Evolutionary conservation across 2,113 vertebrate species (phyloP), one percentile per base, ranked within the genome.

Genomic region (Chamaetylas fuelleborni): DNA sequence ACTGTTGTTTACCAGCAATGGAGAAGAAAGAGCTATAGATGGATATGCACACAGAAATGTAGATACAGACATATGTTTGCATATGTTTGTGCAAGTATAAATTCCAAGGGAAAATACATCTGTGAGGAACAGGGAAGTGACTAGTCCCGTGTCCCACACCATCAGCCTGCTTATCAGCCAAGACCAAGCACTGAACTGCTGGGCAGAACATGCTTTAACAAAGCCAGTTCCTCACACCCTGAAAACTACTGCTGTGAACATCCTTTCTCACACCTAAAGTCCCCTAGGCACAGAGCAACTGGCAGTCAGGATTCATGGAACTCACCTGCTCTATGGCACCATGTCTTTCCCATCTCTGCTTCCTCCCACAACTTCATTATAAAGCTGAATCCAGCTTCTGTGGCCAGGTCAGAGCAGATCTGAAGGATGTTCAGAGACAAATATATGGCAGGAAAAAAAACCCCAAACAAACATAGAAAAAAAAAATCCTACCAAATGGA

Each of bases 171-270:
- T 83, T 83, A 57, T 14, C 29, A 66, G 0, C 23, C 12, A 70
- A 61, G 60, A 53, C 19, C 47, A 78, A 74, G 25, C 19, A 74
- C 43, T 20, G 38, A 33, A 66, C 43, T 60, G 11, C 51, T 2
- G 1, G 61, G 20, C 16, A 81, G 56, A 64, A 25, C 9, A 19
- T 6, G 43, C 15, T 85, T 71, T 51, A 60, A 47, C 19, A 48
- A 53, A 89, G 18, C 5, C 0, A 0, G 5, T 25, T 82, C 36
- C 71, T 51, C 43, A 33, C 24, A 51, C 3, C 25, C 47, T 65
- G 38, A 47, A 53, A 62, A 50, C 15, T 54, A 42, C 23, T 62
- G 25, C 47, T 81, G 53, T 33, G 69, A 60, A 54, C 47, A 71
- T 34, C 23, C 11, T 74, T 88, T 62, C 50, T 84, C 16, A 22